Evolutionary conservation across 2,888 invertebrate species (phyloP).

Genomic region (Dusona sp.): DNA sequence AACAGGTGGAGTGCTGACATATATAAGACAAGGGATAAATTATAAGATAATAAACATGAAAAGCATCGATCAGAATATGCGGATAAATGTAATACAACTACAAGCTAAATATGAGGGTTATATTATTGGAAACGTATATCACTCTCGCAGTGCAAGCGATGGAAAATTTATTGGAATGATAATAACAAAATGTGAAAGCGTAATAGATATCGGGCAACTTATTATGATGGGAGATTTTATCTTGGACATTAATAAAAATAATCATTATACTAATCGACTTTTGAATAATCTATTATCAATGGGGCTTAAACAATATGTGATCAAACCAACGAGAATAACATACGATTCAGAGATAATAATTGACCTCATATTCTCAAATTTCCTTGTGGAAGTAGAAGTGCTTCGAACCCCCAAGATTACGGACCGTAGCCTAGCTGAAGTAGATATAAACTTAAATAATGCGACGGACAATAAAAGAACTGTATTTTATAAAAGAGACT

Average conservation of each 20-base stretch:
- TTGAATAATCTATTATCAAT: slow-evolving; percentile 27
- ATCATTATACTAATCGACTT: slow-evolving; percentile 21
- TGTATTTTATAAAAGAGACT: slow-evolving; percentile 34
- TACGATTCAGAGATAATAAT: slow-evolving; percentile 34
- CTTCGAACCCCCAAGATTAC: slow-evolving; percentile 54
- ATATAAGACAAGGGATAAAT: slow-evolving; percentile 1
- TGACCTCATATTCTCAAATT: slow-evolving; percentile 56
- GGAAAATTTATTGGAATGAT: slow-evolving; percentile 50
- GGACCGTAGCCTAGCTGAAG: slow-evolving; percentile 7
- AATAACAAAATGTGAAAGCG: slow-evolving; percentile 45
- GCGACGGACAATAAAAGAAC: neutral
- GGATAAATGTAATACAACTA: slow-evolving; percentile 35
- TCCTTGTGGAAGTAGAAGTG: slow-evolving; percentile 13
- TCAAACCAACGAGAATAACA: slow-evolving; percentile 47
- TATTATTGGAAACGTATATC: slow-evolving; percentile 45
- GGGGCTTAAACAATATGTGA: slow-evolving; percentile 33
- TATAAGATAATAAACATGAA: slow-evolving; percentile 12
- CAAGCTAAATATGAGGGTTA: slow-evolving; percentile 36
- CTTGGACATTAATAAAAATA: slow-evolving; percentile 19
- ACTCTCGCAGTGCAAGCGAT: slow-evolving; percentile 53
- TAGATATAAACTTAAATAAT: neutral
- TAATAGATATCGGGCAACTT: slow-evolving; percentile 29
- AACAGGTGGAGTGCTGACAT: neutral
- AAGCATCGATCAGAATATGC: slow-evolving; percentile 22
- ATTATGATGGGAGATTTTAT: slow-evolving; percentile 53